phyloP scores from a whole-genome alignment of 2,113 vertebrate genomes.

The Cyanoderma ruficeps region DNA sequence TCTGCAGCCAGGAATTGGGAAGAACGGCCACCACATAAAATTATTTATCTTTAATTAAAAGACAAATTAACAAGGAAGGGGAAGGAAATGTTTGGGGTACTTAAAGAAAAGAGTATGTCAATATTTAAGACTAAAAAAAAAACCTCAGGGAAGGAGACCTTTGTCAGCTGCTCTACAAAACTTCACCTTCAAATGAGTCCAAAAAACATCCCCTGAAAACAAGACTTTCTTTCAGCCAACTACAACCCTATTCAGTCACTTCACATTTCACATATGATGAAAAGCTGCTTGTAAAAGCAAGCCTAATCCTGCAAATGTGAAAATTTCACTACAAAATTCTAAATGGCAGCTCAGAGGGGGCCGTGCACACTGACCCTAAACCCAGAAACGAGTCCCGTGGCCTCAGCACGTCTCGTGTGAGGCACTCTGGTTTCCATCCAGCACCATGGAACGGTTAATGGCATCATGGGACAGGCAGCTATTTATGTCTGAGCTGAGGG shows the following conservation, averaged over 20 bases:
- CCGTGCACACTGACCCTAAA: fast-evolving
- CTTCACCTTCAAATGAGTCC: not conserved
- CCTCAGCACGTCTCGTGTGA: not conserved
- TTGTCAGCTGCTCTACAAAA: not conserved
- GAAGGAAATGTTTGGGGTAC: fast-evolving
- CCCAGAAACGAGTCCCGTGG: not conserved
- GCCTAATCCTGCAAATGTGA: not conserved
- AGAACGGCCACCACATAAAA: not conserved
- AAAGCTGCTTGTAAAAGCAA: not conserved
- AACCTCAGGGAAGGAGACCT: not conserved
- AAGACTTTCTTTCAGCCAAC: not conserved
- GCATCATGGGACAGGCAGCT: constrained; percentile 3
- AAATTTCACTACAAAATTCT: not conserved
- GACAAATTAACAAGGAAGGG: not conserved
- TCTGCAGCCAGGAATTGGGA: not conserved
- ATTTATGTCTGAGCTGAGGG: constrained; percentile 33
- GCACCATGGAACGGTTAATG: not conserved
- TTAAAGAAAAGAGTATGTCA: not conserved
- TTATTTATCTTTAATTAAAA: not conserved
- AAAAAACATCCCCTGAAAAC: not conserved
- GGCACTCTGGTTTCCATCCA: not conserved
- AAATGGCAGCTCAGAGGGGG: not conserved
- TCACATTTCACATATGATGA: not conserved
- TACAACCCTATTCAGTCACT: not conserved
- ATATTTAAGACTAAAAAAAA: not conserved